Evolutionary conservation across 2,797 vertebrate genomes (phyloP).

Genomic region (Neosilurus hyrtlii): DNA sequence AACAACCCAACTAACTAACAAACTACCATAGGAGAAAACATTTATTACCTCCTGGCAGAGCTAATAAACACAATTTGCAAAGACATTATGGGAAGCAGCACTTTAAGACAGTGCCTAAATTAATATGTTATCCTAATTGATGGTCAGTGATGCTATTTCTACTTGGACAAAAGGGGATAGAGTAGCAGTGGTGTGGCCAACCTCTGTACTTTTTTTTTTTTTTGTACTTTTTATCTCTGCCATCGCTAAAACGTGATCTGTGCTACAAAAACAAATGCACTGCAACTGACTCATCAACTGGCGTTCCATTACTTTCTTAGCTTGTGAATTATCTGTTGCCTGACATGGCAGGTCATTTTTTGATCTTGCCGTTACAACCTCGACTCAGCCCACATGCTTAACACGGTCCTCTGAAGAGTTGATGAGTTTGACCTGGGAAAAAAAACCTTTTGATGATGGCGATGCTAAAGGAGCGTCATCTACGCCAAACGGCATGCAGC

Average conservation of each 20-base stretch:
- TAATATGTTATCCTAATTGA: no score
- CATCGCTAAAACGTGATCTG: not conserved
- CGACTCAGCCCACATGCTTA: slow-evolving; percentile 2
- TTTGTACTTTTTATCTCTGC: not conserved
- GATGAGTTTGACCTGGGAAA: slow-evolving; percentile 16
- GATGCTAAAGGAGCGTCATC: not conserved
- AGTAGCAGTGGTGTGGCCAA: not conserved
- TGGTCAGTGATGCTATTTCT: no score
- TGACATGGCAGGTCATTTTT: not conserved
- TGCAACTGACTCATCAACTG: not conserved
- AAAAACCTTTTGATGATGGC: not conserved
- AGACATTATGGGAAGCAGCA: no score
- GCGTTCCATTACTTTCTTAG: slow-evolving; percentile 11
- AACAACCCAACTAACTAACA: no score
- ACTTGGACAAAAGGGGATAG: not conserved
- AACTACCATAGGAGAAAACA: no score
- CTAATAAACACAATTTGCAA: no score
- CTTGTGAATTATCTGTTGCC: slow-evolving; percentile 1
- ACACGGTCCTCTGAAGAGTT: not conserved
- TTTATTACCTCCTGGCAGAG: no score
- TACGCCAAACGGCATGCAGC: not conserved
- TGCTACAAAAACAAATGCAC: not conserved
- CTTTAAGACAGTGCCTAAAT: no score
- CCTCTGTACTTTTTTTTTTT: no score
- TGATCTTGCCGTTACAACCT: slow-evolving; percentile 3